These are phyloP conservation scores for Adineta ricciae DNA, from an alignment of 2,888 invertebrate genomes.

Conservation along the genomic window DNA sequence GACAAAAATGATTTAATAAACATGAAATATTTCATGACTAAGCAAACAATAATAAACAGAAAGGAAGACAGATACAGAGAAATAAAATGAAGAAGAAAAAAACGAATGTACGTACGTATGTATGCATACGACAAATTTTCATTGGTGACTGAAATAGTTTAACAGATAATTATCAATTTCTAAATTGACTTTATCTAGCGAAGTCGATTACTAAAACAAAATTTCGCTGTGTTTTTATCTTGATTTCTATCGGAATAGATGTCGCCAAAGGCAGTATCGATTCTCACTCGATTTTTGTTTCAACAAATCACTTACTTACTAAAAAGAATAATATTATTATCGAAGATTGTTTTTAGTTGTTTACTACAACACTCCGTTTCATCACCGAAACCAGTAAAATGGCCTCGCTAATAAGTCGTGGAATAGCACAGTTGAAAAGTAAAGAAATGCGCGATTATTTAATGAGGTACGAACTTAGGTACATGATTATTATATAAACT, in stretches of 20 bases:
- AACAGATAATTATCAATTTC: not conserved
- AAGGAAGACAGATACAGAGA: not conserved
- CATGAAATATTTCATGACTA: not conserved
- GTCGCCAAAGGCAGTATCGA: not conserved
- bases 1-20: not conserved
- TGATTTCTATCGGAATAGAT: not conserved
- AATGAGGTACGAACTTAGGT: not conserved
- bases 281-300: not conserved
- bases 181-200: not conserved
- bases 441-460: constrained; percentile 11
- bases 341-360: no score
- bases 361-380: no score
- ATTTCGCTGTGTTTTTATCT: not conserved
- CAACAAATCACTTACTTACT: not conserved
- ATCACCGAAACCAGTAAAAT: not conserved
- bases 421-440: not conserved
- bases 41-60: not conserved
- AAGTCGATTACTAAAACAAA: not conserved
- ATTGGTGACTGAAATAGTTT: not conserved
- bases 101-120: not conserved
- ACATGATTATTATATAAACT: not conserved
- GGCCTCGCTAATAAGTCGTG: not conserved
- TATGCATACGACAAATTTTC: not conserved
- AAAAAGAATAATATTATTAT: not conserved
- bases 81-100: not conserved